Evolutionary conservation across 1,140 invertebrate species (phyloP).

Genomic region (Bombus soroeensis): DNA sequence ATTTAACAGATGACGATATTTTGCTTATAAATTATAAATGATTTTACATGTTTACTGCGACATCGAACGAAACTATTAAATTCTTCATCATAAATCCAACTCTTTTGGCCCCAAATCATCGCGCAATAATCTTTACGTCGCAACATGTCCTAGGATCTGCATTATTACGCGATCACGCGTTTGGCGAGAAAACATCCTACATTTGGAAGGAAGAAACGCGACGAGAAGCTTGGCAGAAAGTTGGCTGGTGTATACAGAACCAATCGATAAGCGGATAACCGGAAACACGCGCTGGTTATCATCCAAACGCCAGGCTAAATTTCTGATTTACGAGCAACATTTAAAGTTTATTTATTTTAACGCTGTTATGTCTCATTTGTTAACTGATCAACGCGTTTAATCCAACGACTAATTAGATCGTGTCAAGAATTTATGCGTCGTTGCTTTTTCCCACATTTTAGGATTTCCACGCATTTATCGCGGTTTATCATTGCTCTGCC

Average conservation of each 20-base stretch:
- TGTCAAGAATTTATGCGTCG: constrained; percentile 7
- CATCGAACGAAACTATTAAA: neutral
- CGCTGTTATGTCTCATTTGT: neutral
- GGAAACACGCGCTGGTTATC: constrained; percentile 29
- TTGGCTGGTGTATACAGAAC: neutral
- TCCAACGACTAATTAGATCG: constrained; percentile 10
- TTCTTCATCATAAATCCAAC: neutral
- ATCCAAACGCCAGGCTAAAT: constrained; percentile 36
- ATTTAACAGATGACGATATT: no score
- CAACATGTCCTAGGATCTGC: neutral
- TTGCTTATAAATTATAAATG: no score
- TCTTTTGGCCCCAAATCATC: neutral
- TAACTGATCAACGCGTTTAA: constrained; percentile 1
- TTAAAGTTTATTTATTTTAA: constrained; percentile 32
- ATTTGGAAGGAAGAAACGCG: neutral
- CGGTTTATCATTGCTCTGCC: neutral
- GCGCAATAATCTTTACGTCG: neutral
- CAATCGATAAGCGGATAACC: constrained; percentile 42
- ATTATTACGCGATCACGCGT: neutral
- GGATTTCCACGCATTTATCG: neutral
- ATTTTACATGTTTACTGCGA: no score
- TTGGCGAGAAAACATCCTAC: neutral
- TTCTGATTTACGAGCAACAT: constrained; percentile 12
- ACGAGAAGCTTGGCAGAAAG: constrained; percentile 12
- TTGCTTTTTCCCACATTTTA: neutral